These are phyloP conservation scores for Alfaro cultratus DNA, from an alignment of 2,797 vertebrate genomes.

Conservation along the genomic window DNA sequence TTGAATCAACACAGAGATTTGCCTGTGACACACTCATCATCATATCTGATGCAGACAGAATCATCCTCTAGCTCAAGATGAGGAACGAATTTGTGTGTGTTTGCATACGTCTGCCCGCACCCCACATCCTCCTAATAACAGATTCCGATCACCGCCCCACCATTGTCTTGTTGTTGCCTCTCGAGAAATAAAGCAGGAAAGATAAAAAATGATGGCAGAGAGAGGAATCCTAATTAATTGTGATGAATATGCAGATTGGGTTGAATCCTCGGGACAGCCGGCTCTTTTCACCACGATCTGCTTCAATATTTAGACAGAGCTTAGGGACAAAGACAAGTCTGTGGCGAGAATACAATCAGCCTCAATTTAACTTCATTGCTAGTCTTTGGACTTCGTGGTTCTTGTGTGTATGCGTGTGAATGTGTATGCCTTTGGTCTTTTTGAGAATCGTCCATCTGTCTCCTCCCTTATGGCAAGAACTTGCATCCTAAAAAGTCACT, in stretches of 20 bases:
- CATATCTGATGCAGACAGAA: conserved; percentile 78
- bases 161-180: conserved; percentile 76
- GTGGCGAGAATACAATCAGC: conserved; percentile 70
- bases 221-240: conserved; percentile 80
- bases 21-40: conserved; percentile 54
- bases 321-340: conserved; percentile 72
- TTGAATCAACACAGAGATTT: conserved; percentile 55
- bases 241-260: conserved; percentile 82
- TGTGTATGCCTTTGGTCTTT: conserved; percentile 34
- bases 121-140: conserved; percentile 58
- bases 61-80: conserved; percentile 45
- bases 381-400: conserved; percentile 35
- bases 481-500: conserved; percentile 23
- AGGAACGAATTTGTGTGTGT: conserved; percentile 17
- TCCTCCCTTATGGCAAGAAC: conserved; percentile 23
- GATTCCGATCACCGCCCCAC: conserved; percentile 73
- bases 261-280: conserved; percentile 77
- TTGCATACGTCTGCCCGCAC: neutral
- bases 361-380: conserved; percentile 64
- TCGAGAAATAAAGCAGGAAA: conserved; percentile 77
- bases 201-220: conserved; percentile 69
- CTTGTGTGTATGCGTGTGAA: conserved; percentile 12
- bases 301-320: conserved; percentile 80
- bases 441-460: conserved; percentile 30
- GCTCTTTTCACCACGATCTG: conserved; percentile 71